These are phyloP conservation scores for Helicolenus hilgendorfi DNA, from an alignment of 2,797 vertebrate genomes.

Conservation along the genomic window DNA sequence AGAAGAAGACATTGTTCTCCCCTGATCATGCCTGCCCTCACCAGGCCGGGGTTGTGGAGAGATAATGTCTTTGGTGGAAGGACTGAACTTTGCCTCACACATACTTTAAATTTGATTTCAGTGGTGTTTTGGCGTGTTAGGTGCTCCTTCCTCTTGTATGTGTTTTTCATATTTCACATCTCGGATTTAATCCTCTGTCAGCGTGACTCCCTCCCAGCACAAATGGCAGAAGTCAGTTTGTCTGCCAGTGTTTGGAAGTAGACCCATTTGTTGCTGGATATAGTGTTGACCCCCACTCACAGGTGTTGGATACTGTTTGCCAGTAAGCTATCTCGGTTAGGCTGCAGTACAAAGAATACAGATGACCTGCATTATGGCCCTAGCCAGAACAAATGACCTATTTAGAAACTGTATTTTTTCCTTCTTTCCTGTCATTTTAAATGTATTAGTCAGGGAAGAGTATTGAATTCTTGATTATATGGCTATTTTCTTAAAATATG, in stretches of 20 bases:
- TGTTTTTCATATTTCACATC: slow-evolving; percentile 12
- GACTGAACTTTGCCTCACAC: neutral
- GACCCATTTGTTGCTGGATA: slow-evolving; percentile 83
- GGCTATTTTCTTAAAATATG: neutral
- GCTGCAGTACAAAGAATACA: slow-evolving; percentile 40
- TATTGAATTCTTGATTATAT: neutral
- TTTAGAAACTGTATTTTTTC: neutral
- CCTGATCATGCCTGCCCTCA: slow-evolving; percentile 20
- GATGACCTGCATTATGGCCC: slow-evolving; percentile 2
- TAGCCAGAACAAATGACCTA: slow-evolving; percentile 1
- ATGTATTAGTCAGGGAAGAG: neutral
- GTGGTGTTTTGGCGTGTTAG: neutral
- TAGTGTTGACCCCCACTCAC: slow-evolving; percentile 85
- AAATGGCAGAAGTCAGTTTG: slow-evolving; percentile 54
- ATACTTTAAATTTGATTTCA: neutral
- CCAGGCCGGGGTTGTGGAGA: neutral
- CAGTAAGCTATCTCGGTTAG: slow-evolving; percentile 82
- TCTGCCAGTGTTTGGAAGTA: slow-evolving; percentile 81
- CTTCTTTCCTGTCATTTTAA: neutral
- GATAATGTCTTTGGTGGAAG: neutral
- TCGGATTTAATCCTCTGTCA: slow-evolving; percentile 43
- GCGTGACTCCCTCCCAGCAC: slow-evolving; percentile 26
- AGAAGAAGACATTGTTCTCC: slow-evolving; percentile 39
- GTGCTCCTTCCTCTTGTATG: neutral
- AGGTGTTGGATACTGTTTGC: slow-evolving; percentile 87